Evolutionary conservation across 2,888 invertebrate species (phyloP).

Genomic region (Gonocerus acuteangulatus): DNA sequence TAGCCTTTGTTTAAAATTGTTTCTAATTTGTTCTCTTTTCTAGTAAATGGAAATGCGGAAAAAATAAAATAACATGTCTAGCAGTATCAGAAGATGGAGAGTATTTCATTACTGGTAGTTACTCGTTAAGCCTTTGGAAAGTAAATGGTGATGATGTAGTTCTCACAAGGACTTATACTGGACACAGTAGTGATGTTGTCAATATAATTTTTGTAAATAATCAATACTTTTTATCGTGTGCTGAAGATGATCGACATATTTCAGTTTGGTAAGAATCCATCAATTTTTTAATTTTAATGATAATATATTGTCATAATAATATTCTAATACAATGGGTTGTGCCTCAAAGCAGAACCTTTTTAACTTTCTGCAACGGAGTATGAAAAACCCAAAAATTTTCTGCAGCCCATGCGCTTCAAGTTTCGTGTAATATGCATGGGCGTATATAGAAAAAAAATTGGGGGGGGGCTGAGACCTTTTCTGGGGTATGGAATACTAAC

Average conservation of each 20-base stretch:
- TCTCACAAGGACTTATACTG: constrained; percentile 55
- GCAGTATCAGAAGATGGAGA: constrained; percentile 43
- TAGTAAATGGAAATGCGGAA: constrained; percentile 61
- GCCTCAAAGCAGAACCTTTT: no score
- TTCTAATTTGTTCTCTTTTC: background rate
- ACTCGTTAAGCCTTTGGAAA: constrained; percentile 57
- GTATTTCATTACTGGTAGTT: constrained; percentile 40
- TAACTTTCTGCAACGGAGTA: no score
- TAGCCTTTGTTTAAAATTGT: background rate
- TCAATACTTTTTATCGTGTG: constrained; percentile 30
- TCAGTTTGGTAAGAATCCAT: constrained; percentile 30
- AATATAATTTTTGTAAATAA: constrained; percentile 29
- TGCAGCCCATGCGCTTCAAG: no score
- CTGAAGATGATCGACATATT: constrained; percentile 28
- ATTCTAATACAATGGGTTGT: no score
- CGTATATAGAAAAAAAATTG: no score
- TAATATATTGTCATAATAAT: no score
- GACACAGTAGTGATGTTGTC: constrained; percentile 46
- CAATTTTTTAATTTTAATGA: background rate
- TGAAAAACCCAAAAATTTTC: no score
- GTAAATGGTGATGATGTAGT: constrained; percentile 47
- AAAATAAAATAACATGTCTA: constrained; percentile 43
- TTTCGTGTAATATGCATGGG: no score
- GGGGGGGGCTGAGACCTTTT: no score
- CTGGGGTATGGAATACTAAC: no score